Percentiles rank a stretch among this genome's conserved stretches.
phyloP scores from a whole-genome alignment of 2,797 vertebrate species.

The Chelonia mydas region DNA sequence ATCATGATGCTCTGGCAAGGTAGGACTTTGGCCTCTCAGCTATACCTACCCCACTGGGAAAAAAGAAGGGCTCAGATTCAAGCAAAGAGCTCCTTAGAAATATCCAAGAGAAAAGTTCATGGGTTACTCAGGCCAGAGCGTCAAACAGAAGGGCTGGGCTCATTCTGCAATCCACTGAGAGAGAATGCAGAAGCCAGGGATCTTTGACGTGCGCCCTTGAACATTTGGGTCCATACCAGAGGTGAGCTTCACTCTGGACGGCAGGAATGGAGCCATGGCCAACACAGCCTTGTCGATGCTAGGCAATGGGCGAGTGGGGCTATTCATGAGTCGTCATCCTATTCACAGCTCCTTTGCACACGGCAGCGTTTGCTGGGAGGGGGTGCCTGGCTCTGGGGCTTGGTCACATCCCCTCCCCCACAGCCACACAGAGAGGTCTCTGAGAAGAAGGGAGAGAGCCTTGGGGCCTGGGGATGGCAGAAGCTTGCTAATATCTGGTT shows the following conservation, averaged over 20 bases:
- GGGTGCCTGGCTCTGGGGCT: not conserved
- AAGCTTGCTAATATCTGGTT: not conserved
- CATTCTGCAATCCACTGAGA: not conserved
- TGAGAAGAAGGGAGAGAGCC: not conserved
- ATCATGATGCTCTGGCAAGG: not conserved
- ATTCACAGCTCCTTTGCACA: not conserved
- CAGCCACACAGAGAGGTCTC: not conserved
- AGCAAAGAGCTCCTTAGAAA: not conserved
- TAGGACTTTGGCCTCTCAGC: not conserved
- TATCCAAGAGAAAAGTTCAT: not conserved
- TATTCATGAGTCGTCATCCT: not conserved
- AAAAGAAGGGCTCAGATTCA: not conserved
- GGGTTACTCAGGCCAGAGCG: not conserved
- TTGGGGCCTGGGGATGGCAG: not conserved
- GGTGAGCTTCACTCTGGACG: not conserved
- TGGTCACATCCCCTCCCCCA: rapidly evolving
- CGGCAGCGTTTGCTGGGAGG: not conserved
- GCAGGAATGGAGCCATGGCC: not conserved
- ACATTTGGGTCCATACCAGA: not conserved
- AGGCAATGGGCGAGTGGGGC: not conserved
- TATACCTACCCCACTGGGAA: not conserved
- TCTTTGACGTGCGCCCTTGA: not conserved
- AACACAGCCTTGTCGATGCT: not conserved
- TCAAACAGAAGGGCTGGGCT: not conserved
- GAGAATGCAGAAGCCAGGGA: not conserved